Base-by-base conservation (phyloP, 2,797 vertebrate species). In the Gymnodraco acuticeps region DNA sequence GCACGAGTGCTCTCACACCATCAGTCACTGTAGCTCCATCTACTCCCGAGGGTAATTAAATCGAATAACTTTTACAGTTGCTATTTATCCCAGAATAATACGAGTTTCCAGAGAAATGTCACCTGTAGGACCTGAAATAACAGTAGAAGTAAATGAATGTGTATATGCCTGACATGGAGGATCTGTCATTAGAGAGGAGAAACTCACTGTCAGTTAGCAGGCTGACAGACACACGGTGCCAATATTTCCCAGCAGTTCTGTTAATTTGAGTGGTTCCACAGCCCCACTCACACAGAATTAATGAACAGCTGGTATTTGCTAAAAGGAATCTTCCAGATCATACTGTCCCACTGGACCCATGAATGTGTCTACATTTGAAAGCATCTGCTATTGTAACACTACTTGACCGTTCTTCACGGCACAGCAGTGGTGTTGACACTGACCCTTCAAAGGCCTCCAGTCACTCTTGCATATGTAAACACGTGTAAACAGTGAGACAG, bases 21-120 rank as follows among this genome's bases (percentile, higher is more conserved):
- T 86, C 82, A 80, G 67, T 82, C 65, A 70, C 72, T 65, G 64
- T 17, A 64, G 51, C 75, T 68, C 61, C 56, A 81, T 77, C 46
- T 54, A 50, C 47, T 89, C 84, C 70, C 68, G 1, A 54, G 80
- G 72, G 87, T 84, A 89, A 86, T 92, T 82, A 85, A 88, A 84
- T n/a, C 15, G 66, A 77, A 70, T 69, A 61, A 69, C 53, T 77
- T 79, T 77, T 80, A 64, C 51, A 73, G 61, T 77, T 77, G 23
- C 42, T 73, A 76, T 83, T 83, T 79, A 82, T 76, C 55, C 19
- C 33, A 70, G 13, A 81, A 83, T 77, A 46, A 78, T 80, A 64
- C 61, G 58, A 58, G 78, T 70, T 76, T 78, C 62, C 43, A 70
- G 10, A 66, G 20, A 68, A 38, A 27, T 51, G 75, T 81, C 15